Evolutionary conservation across 2,888 invertebrate genomes (phyloP).

Genomic region (Andrena bicolor): DNA sequence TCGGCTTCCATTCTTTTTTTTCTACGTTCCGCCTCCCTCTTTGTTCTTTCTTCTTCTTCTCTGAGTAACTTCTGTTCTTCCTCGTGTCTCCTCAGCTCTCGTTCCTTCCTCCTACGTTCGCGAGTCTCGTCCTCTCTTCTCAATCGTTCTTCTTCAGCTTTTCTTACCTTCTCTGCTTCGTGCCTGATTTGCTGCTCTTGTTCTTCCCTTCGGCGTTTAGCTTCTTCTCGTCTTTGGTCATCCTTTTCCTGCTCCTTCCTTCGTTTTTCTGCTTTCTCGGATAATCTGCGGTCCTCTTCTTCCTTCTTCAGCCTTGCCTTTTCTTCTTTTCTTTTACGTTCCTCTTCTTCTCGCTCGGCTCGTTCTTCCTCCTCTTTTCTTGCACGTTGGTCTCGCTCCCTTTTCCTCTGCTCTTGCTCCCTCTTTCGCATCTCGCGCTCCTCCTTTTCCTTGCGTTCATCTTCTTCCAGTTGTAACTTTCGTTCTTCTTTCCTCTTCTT

Average conservation of each 20-base stretch:
- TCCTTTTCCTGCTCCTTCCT: constrained; percentile 53
- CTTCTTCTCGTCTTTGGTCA: constrained; percentile 55
- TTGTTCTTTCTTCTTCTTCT: constrained; percentile 76
- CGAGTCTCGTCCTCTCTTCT: constrained; percentile 75
- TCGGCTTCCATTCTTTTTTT: constrained; percentile 55
- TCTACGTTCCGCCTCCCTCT: constrained; percentile 72
- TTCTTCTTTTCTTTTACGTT: constrained; percentile 73
- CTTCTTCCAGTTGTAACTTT: constrained; percentile 38
- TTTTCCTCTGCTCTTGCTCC: constrained; percentile 42
- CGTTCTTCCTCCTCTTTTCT: constrained; percentile 69
- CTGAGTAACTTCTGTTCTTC: constrained; percentile 69
- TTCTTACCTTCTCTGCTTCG: constrained; percentile 52
- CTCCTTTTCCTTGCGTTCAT: constrained; percentile 56
- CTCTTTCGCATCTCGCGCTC: constrained; percentile 51
- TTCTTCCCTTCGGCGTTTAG: constrained; percentile 49
- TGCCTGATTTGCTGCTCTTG: constrained; percentile 62
- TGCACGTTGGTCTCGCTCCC: constrained; percentile 76
- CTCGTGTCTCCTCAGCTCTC: constrained; percentile 43
- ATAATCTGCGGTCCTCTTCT: constrained; percentile 63
- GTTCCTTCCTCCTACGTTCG: constrained; percentile 44
- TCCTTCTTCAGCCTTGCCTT: constrained; percentile 53
- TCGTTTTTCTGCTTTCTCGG: constrained; percentile 45
- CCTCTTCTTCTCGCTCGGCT: constrained; percentile 39
- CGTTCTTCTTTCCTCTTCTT: constrained; percentile 50
- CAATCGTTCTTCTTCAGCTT: constrained; percentile 48